Base-by-base conservation (phyloP, 2,797 vertebrate species). In the Coregonus ussuriensis region DNA sequence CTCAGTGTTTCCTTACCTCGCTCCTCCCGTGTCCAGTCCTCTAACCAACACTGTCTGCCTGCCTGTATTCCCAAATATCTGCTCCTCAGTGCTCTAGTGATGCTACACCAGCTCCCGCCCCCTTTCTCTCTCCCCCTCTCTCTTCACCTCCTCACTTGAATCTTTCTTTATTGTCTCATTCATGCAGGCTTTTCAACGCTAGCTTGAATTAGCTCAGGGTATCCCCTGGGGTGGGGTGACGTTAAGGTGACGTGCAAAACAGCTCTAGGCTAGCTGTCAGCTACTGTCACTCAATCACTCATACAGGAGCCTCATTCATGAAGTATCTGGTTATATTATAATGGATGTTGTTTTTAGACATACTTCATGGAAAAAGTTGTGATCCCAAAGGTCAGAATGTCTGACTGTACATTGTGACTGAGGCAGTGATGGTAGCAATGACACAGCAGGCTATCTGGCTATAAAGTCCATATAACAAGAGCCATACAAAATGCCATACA, bases 151-250 rank as follows among this genome's bases (percentile, higher is more conserved):
- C 62, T 67, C n/a, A 1, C 41, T 1, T 16, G 33, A 41, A 47
- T 47, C 15, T n/a, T 6, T 65, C 66, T 71, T 47, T 47, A 47
- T 47, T 13, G 56, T 29, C 3, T 29, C 35, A 65, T 52, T 41
- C 25, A 47, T 47, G 11, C 41, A 72, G 72, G 54, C 71, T 54
- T 53, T 71, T 54, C 21, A 81, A 37, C 52, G 51, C 4, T 71
- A 71, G n/a, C 47, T 21, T 71, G 21, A 71, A 71, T 72, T 53
- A 72, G 52, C 52, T 41, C 29, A 56, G 51, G 29, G 14, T 31
- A 3, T 25, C 2, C 71, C 6, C 51, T 52, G 16, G 31, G 71
- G 71, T 31, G 6, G 15, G 25, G 51, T 15, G 51, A 29, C 2
- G 71, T 25, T 31, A 54, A 31, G n/a, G 51, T 29, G 51, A 72